Base-by-base conservation (phyloP, 2,888 invertebrate genomes). In the Octonoba sinensis region DNA sequence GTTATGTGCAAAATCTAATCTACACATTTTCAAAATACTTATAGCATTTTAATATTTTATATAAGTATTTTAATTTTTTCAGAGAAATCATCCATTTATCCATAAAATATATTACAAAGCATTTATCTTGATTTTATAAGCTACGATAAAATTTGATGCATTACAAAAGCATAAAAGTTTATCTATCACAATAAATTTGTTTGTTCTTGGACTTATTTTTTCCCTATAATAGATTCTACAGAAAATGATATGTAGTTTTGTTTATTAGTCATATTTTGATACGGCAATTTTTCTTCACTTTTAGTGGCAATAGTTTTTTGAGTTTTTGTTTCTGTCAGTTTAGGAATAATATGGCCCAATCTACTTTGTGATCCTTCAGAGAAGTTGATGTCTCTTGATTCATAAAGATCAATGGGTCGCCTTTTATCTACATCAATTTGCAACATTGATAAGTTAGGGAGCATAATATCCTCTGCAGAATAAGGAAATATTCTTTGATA, bases 161-260 rank as follows among this genome's bases (percentile, higher is more conserved):
- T 36, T 36, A 36, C 36, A 36, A 36, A 36, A 8, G 36, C 36
- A 36, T 36, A 36, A 36, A 36, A 36, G 3, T 36, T 36, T 36
- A 6, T 36, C 36, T 8, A 36, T 36, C 36, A 36, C 36, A 36
- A 36, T 8, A 36, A 27, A 27, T 27, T 27, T 27, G 11, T 8
- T 11, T 36, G 36, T 8, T 11, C 11, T 36, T 2, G 36, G 36
- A 16, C 47, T 82, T 73, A 79, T 59, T 72, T 71, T 91, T 90
- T 47, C n/a, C 92, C 92, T 84, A 92, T 92, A 83, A 93, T 92
- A n/a, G 93, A 92, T 87, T 92, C 92, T n/a, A 92, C 92, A 15
- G 92, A 92, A 87, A 92, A 92, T 0, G 91, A 91, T 49, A 92
- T 87, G 85, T 90, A 91, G 18, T 87, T 86, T 56, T 85, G 82